Evolutionary conservation across 2,888 invertebrate genomes (phyloP), one percentile per base, ranked within the genome.

Genomic region (Epirrita christyi): DNA sequence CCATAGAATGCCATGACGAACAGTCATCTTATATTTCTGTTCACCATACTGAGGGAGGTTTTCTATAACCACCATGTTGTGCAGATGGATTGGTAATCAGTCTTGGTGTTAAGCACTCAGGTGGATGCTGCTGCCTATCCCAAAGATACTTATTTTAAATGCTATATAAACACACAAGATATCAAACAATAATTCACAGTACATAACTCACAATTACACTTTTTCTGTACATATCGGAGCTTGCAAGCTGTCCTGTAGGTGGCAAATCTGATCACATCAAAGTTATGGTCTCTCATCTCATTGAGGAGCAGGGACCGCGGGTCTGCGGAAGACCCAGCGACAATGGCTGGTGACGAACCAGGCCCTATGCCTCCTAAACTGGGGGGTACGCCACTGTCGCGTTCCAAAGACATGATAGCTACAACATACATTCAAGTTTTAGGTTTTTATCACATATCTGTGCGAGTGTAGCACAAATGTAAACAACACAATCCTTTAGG

Each of bases 181-280:
- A 27, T 40, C 1, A 21, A 46, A 28, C 14, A 46, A 28, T 55
- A 44, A 44, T 48, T 47, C 29, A 66, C 48, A 45, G 46, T 69
- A 72, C 63, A 66, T 71, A 54, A 86, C 97, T 96, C 92, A 98
- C 98, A 93, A 86, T 98, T 98, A 73, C 98, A 98, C 91, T 98
- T 98, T 89, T 98, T 99, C 92, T 99, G 99, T 62, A 99, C 97
- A 91, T 98, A 99, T 73, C 99, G 94, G 54, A 99, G 93, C 88
- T 99, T 99, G 81, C 98, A 98, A 7, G 99, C 99, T 3, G 99
- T 99, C 66, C 99, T 94, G 88, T 99, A 99, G 1, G 99, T 98
- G 43, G 99, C 98, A 89, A 99, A 99, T 74, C 99, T 94, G 78
- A 99, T 99, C 64, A 97, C 95, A 88, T 99, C 99, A 83, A 97